Conservation (phyloP, 1,140 invertebrate genomes). For the Drosophila pseudoobscura region DNA sequence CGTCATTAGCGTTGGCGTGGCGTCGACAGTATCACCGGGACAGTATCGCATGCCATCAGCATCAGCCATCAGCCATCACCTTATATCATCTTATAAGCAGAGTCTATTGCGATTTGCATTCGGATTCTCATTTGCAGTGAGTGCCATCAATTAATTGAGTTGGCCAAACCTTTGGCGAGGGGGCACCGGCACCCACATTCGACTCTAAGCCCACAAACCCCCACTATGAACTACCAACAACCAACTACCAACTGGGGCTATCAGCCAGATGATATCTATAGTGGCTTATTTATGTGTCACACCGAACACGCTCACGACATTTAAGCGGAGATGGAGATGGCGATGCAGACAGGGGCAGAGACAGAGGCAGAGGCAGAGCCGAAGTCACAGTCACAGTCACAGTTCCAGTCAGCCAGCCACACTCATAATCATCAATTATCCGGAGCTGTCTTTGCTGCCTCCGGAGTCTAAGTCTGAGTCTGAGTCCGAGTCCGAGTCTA, state of each 20-base stretch:
- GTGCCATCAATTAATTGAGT: slow-evolving; percentile 55
- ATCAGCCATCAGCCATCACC: not conserved
- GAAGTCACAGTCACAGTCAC: not conserved
- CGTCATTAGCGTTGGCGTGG: slow-evolving; percentile 30
- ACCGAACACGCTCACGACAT: slow-evolving; percentile 57
- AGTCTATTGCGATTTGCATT: slow-evolving; percentile 49
- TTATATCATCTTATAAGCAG: slow-evolving; percentile 9
- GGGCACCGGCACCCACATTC: too few species aligned
- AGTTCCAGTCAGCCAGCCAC: slow-evolving; percentile 5
- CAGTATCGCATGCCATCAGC: slow-evolving; percentile 20
- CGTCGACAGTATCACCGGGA: slow-evolving; percentile 46
- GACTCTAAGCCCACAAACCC: slow-evolving; percentile 3
- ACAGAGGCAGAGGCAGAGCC: not conserved
- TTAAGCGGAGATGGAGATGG: slow-evolving; percentile 19
- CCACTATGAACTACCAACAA: not conserved
- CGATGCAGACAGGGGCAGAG: not conserved
- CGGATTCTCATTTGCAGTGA: slow-evolving; percentile 21
- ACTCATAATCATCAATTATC: slow-evolving; percentile 80
- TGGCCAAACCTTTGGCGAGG: slow-evolving; percentile 62
- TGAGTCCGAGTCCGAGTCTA: slow-evolving; percentile 1
- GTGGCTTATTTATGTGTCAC: slow-evolving; percentile 39
- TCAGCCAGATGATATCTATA: slow-evolving; percentile 21
- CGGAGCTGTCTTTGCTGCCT: slow-evolving; percentile 43
- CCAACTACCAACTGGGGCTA: slow-evolving; percentile 4
- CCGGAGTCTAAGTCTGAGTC: slow-evolving; percentile 8